Percentiles rank a stretch among this genome's conserved stretches.
Evolutionary conservation across 2,888 invertebrate genomes (phyloP).

Genomic region (Ceramica pisi): DNA sequence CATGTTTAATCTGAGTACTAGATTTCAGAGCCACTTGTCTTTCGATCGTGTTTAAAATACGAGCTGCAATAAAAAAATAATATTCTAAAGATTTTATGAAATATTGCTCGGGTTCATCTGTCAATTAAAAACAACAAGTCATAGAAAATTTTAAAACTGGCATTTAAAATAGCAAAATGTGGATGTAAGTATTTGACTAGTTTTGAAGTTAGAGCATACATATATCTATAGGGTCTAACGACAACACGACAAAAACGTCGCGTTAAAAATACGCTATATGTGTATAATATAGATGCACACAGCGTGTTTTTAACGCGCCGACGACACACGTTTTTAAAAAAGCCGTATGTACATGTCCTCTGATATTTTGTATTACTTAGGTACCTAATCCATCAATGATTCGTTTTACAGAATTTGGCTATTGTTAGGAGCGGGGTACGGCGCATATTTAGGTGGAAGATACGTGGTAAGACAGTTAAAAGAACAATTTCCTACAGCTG

Average conservation of each 20-base stretch:
- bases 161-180: neutral
- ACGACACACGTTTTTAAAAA: too few relatives aligned
- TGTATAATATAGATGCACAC: too few relatives aligned
- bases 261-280: too few relatives aligned
- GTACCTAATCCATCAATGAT: neutral
- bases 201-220: too few relatives aligned
- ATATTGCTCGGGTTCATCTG: neutral
- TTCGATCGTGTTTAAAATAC: neutral
- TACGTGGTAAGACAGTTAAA: neutral
- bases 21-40: neutral
- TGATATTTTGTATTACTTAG: constrained; percentile 1
- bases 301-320: too few relatives aligned
- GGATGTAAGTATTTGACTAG: neutral
- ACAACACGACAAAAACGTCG: too few relatives aligned
- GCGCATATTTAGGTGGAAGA: constrained; percentile 9
- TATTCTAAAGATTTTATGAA: neutral
- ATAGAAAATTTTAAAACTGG: neutral
- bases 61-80: neutral
- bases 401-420: constrained; percentile 15
- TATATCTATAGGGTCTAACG: too few relatives aligned
- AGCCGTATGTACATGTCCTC: too few relatives aligned
- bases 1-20: neutral
- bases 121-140: neutral
- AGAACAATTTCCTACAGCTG: too few relatives aligned
- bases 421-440: neutral